Evolutionary conservation across 2,888 invertebrate genomes (phyloP).

Genomic region (Microplitis deprimator): DNA sequence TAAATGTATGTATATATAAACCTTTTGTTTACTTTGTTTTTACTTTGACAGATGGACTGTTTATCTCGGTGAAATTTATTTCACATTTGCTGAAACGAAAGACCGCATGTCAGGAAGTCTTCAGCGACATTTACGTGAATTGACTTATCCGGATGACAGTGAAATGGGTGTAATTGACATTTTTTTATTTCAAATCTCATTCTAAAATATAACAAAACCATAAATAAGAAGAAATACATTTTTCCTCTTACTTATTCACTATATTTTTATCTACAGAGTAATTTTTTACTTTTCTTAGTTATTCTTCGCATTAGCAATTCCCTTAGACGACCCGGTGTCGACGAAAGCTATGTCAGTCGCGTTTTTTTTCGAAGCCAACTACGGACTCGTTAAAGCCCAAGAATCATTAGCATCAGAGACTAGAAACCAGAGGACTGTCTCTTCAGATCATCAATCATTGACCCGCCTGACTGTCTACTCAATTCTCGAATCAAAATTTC

Average conservation of each 20-base stretch:
- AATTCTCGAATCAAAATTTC: slow-evolving; percentile 62
- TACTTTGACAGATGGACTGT: slow-evolving; percentile 11
- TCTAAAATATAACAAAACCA: not conserved
- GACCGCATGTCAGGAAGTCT: slow-evolving; percentile 46
- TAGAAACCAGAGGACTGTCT: slow-evolving; percentile 45
- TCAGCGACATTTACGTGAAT: slow-evolving; percentile 55
- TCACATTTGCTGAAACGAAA: slow-evolving; percentile 35
- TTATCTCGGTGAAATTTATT: slow-evolving; percentile 13
- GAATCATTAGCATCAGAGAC: slow-evolving; percentile 28
- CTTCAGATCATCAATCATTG: slow-evolving; percentile 49
- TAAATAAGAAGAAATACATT: not conserved
- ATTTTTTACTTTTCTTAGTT: slow-evolving; percentile 71
- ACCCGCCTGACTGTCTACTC: slow-evolving; percentile 57
- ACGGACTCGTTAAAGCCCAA: slow-evolving; percentile 72
- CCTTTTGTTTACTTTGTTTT: not conserved
- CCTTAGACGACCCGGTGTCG: slow-evolving; percentile 75
- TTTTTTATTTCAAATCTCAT: not conserved
- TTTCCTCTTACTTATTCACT: slow-evolving; percentile 12
- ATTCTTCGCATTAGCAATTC: slow-evolving; percentile 80
- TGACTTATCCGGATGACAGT: slow-evolving; percentile 62
- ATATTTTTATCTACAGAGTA: not conserved
- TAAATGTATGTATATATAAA: too few species aligned
- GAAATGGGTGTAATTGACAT: slow-evolving; percentile 58
- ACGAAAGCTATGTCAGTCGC: slow-evolving; percentile 81
- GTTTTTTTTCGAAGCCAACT: slow-evolving; percentile 82